A percentile compares a stretch with the other conserved stretches of the same genome.
These are phyloP conservation scores for Erebia palarica DNA, from an alignment of 2,888 invertebrate genomes.

Conservation along the genomic window DNA sequence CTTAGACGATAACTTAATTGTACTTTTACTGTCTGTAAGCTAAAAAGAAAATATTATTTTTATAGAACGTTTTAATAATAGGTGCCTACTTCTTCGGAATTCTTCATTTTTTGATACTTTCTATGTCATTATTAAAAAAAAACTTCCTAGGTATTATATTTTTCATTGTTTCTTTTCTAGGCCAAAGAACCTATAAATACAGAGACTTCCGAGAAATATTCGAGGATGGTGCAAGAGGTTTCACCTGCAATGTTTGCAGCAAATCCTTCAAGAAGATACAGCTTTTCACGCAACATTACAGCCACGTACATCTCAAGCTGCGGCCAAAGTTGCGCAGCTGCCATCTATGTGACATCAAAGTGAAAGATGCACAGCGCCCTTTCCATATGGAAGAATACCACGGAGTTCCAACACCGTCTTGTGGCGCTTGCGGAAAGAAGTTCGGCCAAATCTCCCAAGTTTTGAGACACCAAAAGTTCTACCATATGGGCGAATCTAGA, in stretches of 20 bases:
- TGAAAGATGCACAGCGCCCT: conserved; percentile 48
- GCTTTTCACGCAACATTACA: conserved; percentile 54
- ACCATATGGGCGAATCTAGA: conserved; percentile 60
- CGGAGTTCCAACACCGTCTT: conserved; percentile 51
- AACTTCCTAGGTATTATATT: no score
- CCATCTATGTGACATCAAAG: conserved; percentile 51
- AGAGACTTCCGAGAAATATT: conserved; percentile 26
- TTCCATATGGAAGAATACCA: conserved; percentile 52
- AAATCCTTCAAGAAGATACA: conserved; percentile 49
- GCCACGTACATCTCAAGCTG: conserved; percentile 54
- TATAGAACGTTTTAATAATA: no score
- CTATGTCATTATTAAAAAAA: no score
- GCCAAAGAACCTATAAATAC: neutral
- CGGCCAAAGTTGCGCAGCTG: conserved; percentile 52
- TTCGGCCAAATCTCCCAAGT: conserved; percentile 55
- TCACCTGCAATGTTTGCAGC: conserved; percentile 51
- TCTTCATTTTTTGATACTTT: no score
- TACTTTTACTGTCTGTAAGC: no score
- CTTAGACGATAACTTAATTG: no score
- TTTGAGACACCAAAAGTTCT: conserved; percentile 56
- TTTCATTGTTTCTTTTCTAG: no score
- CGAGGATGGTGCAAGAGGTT: conserved; percentile 32
- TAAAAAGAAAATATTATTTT: no score
- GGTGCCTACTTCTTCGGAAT: no score
- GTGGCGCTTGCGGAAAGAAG: conserved; percentile 56